Evolutionary conservation across 2,888 invertebrate species (phyloP).

Genomic region (Actias luna): DNA sequence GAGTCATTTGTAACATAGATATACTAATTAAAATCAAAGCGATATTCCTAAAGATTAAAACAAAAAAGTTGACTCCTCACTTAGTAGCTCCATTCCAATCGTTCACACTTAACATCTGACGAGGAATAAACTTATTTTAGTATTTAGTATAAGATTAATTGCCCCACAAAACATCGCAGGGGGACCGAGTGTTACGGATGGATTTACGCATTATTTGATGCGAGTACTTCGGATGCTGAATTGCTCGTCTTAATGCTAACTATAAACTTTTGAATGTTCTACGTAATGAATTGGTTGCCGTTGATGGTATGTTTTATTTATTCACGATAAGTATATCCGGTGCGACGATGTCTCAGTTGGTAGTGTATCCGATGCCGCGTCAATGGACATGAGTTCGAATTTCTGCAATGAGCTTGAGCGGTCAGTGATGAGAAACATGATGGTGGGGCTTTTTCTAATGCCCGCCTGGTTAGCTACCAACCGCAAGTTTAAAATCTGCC

Average conservation of each 20-base stretch:
- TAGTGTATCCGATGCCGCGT: too few species aligned
- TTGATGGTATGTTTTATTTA: background rate
- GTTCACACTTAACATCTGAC: conserved; percentile 37
- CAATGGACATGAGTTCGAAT: too few species aligned
- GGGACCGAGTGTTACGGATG: conserved; percentile 27
- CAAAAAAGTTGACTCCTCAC: background rate
- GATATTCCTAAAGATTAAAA: background rate
- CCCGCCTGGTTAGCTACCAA: too few species aligned
- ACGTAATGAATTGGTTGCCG: conserved; percentile 23
- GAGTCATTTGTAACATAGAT: too few species aligned
- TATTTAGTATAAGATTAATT: conserved; percentile 74
- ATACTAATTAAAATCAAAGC: too few species aligned
- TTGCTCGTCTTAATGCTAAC: conserved; percentile 34
- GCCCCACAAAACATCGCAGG: conserved; percentile 56
- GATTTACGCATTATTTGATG: conserved; percentile 57
- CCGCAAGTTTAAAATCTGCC: too few species aligned
- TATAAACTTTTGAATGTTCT: conserved; percentile 22
- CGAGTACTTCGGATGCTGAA: conserved; percentile 23
- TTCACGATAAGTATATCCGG: too few species aligned
- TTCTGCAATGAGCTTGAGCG: too few species aligned
- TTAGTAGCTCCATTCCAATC: conserved; percentile 12
- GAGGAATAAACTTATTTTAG: conserved; percentile 66
- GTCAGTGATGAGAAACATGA: too few species aligned
- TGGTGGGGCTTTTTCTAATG: too few species aligned
- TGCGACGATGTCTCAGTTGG: too few species aligned